Percentiles rank a stretch among this genome's conserved stretches.
Evolutionary conservation across 1,140 invertebrate genomes (phyloP).

Genomic region (Drosophila gunungcola): DNA sequence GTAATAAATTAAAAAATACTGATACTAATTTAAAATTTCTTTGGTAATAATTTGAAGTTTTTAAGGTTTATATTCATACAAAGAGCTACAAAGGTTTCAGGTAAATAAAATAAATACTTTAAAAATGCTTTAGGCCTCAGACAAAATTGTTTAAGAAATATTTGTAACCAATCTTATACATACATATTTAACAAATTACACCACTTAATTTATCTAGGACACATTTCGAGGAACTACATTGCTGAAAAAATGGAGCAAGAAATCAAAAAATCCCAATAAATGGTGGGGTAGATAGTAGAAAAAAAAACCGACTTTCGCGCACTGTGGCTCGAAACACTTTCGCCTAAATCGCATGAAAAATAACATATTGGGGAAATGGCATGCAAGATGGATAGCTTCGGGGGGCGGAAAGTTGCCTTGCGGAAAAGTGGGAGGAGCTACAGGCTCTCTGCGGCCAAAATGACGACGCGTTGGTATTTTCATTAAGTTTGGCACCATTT

Average conservation of each 20-base stretch:
- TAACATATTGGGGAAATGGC: slow-evolving; percentile 54
- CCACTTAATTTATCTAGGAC: no score
- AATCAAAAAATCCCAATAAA: slow-evolving; percentile 60
- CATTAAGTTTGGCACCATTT: slow-evolving; percentile 76
- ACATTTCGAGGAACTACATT: slow-evolving; percentile 5
- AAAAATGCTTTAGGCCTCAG: no score
- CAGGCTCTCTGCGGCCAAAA: slow-evolving; percentile 67
- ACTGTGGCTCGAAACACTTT: slow-evolving; percentile 58
- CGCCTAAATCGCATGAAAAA: slow-evolving; percentile 70
- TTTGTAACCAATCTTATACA: no score
- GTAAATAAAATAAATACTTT: not conserved
- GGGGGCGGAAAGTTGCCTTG: slow-evolving; percentile 1
- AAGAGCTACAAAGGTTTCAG: no score
- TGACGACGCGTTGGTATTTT: slow-evolving; percentile 77
- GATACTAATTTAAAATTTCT: not conserved
- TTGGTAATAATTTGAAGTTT: no score
- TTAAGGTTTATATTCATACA: no score
- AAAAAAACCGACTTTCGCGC: slow-evolving; percentile 14
- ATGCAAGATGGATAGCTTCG: slow-evolving; percentile 17
- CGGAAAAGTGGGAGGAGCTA: slow-evolving; percentile 3
- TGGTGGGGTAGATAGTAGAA: not conserved
- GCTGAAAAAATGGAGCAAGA: slow-evolving; percentile 29
- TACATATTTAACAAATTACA: no score
- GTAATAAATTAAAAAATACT: not conserved
- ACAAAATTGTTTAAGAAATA: no score